Percentiles rank a stretch among this genome's conserved stretches.
Evolutionary conservation across 53 echinoderm and acorn worm species (phyloP).

Genomic region (Patiria pectinifera): DNA sequence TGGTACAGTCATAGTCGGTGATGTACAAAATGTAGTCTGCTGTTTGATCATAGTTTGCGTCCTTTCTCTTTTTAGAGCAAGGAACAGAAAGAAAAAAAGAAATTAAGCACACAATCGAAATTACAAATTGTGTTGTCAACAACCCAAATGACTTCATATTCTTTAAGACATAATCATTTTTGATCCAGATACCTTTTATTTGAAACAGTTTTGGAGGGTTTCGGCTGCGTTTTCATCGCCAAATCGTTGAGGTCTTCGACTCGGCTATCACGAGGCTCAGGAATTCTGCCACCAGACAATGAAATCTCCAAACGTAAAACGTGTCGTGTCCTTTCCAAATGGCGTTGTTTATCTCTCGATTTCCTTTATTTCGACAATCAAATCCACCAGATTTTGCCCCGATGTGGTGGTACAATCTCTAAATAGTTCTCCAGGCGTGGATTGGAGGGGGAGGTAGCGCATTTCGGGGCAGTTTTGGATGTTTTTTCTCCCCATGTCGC

Average conservation of each 20-base stretch:
- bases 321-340: conserved; percentile 49
- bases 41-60: too few relatives aligned
- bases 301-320: conserved; percentile 31
- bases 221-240: conserved; percentile 44
- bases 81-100: too few relatives aligned
- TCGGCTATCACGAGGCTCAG: conserved; percentile 37
- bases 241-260: background rate
- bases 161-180: background rate
- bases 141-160: background rate
- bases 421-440: conserved; percentile 61
- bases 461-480: conserved; percentile 61
- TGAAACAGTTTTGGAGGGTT: conserved; percentile 38
- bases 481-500: conserved; percentile 66
- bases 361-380: background rate
- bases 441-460: conserved; percentile 44
- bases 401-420: conserved; percentile 41
- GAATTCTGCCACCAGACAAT: conserved; percentile 57
- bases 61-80: too few relatives aligned
- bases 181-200: conserved; percentile 48
- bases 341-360: background rate
- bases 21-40: too few relatives aligned
- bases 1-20: too few relatives aligned
- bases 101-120: background rate
- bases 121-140: background rate
- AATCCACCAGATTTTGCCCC: conserved; percentile 41